Percentiles rank a stretch among this genome's conserved stretches.
phyloP scores from a whole-genome alignment of 2,888 invertebrate species.

The Fissipunctia ypsillon region DNA sequence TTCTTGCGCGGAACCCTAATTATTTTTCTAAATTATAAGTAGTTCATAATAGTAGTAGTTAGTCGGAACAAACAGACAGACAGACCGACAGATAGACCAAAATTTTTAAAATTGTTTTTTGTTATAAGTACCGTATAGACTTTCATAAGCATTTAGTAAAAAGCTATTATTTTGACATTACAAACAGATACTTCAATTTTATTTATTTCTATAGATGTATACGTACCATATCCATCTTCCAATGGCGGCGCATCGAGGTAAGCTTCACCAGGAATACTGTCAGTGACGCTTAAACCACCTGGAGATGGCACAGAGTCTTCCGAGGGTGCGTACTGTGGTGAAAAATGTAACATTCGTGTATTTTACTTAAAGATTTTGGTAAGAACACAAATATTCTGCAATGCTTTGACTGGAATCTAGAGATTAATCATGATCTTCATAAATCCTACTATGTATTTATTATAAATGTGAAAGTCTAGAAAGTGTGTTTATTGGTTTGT shows the following conservation, averaged over 20 bases:
- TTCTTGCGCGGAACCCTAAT: no score
- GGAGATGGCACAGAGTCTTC: slow-evolving; percentile 25
- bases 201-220: no score
- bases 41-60: no score
- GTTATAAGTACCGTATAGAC: no score
- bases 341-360: background rate
- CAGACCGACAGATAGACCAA: no score
- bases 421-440: background rate
- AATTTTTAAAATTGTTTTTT: no score
- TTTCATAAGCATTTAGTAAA: no score
- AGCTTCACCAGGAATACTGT: slow-evolving; percentile 41
- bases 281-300: slow-evolving; percentile 12
- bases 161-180: no score
- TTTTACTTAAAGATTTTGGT: background rate
- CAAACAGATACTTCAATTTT: no score
- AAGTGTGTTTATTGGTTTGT: background rate
- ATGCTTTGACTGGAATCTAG: background rate
- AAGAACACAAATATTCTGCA: background rate
- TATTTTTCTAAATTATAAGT: no score
- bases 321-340: slow-evolving; percentile 9
- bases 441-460: background rate
- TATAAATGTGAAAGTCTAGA: background rate
- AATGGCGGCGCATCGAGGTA: slow-evolving; percentile 69
- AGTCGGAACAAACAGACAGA: no score
- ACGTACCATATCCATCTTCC: slow-evolving; percentile 85